A percentile compares a stretch with the other conserved stretches of the same genome.
Evolutionary conservation across 2,113 vertebrate genomes (phyloP).

Genomic region (Xiphorhynchus elegans): DNA sequence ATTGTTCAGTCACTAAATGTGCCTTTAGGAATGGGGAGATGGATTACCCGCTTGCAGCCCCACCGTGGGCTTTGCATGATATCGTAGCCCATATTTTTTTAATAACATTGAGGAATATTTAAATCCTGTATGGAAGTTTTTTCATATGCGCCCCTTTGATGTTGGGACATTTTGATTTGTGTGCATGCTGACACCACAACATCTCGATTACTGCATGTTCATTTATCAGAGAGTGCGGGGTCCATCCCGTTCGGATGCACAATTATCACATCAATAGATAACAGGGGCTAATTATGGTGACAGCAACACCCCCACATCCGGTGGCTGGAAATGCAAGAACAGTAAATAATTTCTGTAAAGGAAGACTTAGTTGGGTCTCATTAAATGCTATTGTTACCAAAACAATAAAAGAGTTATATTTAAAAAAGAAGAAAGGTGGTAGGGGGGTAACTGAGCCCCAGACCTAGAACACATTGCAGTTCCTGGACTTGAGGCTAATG

Average conservation of each 20-base stretch:
- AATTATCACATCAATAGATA: background rate
- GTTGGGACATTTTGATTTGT: conserved; percentile 55
- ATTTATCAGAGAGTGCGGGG: background rate
- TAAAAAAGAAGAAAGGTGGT: background rate
- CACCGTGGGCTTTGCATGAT: conserved; percentile 46
- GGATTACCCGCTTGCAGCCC: conserved; percentile 33
- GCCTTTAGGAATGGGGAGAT: conserved; percentile 30
- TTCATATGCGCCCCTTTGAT: conserved; percentile 22
- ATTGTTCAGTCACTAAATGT: conserved; percentile 25
- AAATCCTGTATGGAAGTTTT: conserved; percentile 40
- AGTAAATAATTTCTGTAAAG: background rate
- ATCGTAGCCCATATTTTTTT: conserved; percentile 52
- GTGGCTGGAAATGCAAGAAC: background rate
- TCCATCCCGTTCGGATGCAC: background rate
- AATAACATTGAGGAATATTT: conserved; percentile 36
- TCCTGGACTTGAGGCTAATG: conserved; percentile 18
- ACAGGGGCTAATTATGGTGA: background rate
- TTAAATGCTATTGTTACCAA: background rate
- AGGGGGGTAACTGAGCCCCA: background rate
- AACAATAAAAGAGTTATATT: background rate
- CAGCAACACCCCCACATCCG: background rate
- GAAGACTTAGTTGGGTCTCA: background rate
- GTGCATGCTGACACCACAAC: conserved; percentile 57
- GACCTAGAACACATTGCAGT: background rate
- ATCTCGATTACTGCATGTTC: conserved; percentile 41